phyloP scores from a whole-genome alignment of 1,140 invertebrate species.

The Drosophila micromelanica region DNA sequence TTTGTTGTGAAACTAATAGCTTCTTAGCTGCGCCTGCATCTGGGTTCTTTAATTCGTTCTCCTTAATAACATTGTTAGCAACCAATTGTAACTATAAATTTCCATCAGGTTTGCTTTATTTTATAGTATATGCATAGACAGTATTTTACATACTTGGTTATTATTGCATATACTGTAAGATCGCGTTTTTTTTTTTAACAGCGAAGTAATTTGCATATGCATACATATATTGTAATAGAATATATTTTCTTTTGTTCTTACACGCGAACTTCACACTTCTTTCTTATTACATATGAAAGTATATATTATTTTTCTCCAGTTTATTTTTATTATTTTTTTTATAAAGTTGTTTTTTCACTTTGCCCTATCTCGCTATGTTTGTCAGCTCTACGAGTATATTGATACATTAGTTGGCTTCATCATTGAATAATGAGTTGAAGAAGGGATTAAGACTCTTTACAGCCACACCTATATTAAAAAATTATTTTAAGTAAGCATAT shows the following conservation, averaged over 20 bases:
- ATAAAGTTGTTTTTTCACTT: slow-evolving; percentile 16
- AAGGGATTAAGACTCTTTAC: slow-evolving; percentile 82
- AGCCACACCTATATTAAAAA: slow-evolving; percentile 65
- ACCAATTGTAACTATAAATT: slow-evolving; percentile 36
- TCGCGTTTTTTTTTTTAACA: neutral
- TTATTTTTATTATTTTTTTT: slow-evolving; percentile 9
- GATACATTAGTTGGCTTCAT: slow-evolving; percentile 69
- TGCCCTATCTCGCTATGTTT: slow-evolving; percentile 19
- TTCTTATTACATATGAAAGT: slow-evolving; percentile 27
- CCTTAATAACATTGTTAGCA: slow-evolving; percentile 16
- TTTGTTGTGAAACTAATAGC: neutral
- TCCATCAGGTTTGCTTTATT: slow-evolving; percentile 61
- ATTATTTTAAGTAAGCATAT: neutral
- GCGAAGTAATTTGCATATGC: slow-evolving; percentile 44
- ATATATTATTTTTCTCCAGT: slow-evolving; percentile 32
- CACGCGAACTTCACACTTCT: slow-evolving; percentile 15
- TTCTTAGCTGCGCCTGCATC: slow-evolving; percentile 2
- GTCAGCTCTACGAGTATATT: slow-evolving; percentile 32
- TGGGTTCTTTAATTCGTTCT: neutral
- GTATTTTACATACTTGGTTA: slow-evolving; percentile 47
- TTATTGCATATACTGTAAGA: slow-evolving; percentile 44
- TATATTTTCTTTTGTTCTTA: slow-evolving; percentile 33
- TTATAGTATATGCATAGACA: slow-evolving; percentile 55
- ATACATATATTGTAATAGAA: slow-evolving; percentile 45
- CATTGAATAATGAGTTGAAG: slow-evolving; percentile 72